Conservation (phyloP, 2,888 invertebrate genomes). For the Eupithecia tripunctaria region DNA sequence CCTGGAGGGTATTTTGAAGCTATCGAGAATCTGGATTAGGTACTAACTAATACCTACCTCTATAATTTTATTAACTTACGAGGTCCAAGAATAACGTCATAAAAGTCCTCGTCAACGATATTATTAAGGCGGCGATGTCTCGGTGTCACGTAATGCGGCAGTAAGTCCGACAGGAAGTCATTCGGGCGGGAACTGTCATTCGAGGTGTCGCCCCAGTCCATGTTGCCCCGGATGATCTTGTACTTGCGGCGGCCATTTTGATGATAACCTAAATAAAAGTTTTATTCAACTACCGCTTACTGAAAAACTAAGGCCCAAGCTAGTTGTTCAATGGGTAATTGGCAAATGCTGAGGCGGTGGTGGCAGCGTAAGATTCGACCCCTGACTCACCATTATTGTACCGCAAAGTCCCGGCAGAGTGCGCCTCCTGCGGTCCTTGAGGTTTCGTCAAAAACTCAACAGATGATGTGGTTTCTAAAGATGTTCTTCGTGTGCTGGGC, state of each 20-base stretch:
- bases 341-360: too few species aligned
- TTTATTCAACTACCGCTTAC: background rate
- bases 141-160: slow-evolving; percentile 79
- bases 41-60: too few species aligned
- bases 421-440: slow-evolving; percentile 60
- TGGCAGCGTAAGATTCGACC: too few species aligned
- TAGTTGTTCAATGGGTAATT: background rate
- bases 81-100: slow-evolving; percentile 71
- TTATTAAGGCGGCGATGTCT: slow-evolving; percentile 63
- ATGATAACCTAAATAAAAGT: slow-evolving; percentile 51
- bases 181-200: slow-evolving; percentile 55
- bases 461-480: slow-evolving; percentile 65
- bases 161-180: slow-evolving; percentile 74
- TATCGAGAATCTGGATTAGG: background rate
- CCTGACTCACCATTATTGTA: slow-evolving; percentile 58
- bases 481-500: slow-evolving; percentile 66
- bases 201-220: slow-evolving; percentile 68
- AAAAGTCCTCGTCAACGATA: slow-evolving; percentile 70
- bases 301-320: background rate
- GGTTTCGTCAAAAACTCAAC: slow-evolving; percentile 64
- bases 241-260: slow-evolving; percentile 66
- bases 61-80: slow-evolving; percentile 52
- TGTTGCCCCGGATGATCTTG: slow-evolving; percentile 51
- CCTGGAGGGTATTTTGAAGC: background rate
- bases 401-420: slow-evolving; percentile 77